Base-by-base conservation (phyloP, 2,113 vertebrate genomes). In the Uria aalge region DNA sequence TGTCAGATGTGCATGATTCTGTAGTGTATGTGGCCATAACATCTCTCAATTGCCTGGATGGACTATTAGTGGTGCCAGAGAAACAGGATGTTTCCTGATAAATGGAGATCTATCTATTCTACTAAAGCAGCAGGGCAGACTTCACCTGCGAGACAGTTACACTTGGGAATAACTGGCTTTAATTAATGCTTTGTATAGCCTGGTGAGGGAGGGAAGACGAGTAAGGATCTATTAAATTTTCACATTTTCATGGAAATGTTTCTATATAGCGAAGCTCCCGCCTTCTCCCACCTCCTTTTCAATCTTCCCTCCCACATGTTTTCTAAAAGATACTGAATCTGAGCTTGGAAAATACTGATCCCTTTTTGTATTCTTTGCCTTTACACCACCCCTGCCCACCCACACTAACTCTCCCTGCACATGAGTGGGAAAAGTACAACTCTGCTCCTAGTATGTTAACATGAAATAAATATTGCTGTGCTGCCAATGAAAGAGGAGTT, bases 171-270 rank as follows among this genome's bases (percentile, higher is more conserved):
- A 93, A 19, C 75, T 84, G 76, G 16, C 73, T 95, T 60, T 96
- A 95, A 94, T 88, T 93, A 88, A 91, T 92, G 85, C 68, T 95
- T 95, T 94, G 69, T 72, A 41, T 89, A 75, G 41, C 38, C 52
- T 67, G 40, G n/a, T 41, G 62, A 5, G 20, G 23, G 14, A 29
- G 38, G 67, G 30, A 68, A 68, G 56, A 89, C 72, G 80, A 91
- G 47, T 78, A 91, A 57, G 64, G 76, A 68, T 94, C 75, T 78
- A 43, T 78, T 89, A 88, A 72, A 75, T 59, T 62, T 88, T 94
- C 36, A 63, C 60, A 36, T 62, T 86, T 95, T 83, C 41, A 36
- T 67, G 88, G 76, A 91, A 96, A 89, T 93, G 72, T 81, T 95
- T 94, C 80, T 24, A 13, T 63, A 29, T 43, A 75, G 62, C 60